phyloP scores from a whole-genome alignment of 2,113 vertebrate genomes.

The Psammodynastes pulverulentus region DNA sequence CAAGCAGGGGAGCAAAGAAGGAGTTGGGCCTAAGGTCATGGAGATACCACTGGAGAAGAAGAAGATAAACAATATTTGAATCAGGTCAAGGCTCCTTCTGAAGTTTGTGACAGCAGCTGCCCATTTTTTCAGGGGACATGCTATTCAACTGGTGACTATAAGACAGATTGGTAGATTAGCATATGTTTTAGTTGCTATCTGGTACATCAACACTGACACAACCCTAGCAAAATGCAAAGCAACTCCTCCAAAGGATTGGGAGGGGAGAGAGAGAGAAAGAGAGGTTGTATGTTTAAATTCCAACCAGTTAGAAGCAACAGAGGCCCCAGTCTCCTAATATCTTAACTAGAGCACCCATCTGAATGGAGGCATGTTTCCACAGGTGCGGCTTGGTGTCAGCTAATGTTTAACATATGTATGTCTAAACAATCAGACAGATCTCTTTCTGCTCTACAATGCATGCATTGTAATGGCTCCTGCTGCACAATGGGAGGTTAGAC shows the following conservation, averaged over 20 bases:
- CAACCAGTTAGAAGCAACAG: conserved; percentile 29
- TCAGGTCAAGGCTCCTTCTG: neutral
- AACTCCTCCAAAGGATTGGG: neutral
- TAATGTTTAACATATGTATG: conserved; percentile 60
- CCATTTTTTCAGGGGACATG: neutral
- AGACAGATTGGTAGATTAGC: neutral
- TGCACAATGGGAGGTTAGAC: conserved; percentile 46
- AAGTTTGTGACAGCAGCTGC: neutral
- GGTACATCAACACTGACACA: neutral
- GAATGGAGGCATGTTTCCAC: conserved; percentile 52
- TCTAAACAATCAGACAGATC: conserved; percentile 55
- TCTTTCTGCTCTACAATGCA: conserved; percentile 54
- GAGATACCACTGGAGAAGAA: neutral
- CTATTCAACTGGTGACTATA: neutral
- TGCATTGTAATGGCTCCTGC: conserved; percentile 56
- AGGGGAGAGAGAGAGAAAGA: neutral
- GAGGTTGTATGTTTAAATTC: conserved; percentile 25
- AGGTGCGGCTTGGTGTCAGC: conserved; percentile 65
- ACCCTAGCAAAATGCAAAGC: neutral
- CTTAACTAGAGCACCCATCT: conserved; percentile 42
- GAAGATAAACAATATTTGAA: neutral
- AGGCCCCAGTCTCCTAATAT: neutral
- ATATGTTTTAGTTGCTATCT: neutral
- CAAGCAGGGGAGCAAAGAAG: neutral
- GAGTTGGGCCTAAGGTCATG: neutral